Evolutionary conservation across 2,113 vertebrate genomes (phyloP).

Genomic region (Gulo gulo): DNA sequence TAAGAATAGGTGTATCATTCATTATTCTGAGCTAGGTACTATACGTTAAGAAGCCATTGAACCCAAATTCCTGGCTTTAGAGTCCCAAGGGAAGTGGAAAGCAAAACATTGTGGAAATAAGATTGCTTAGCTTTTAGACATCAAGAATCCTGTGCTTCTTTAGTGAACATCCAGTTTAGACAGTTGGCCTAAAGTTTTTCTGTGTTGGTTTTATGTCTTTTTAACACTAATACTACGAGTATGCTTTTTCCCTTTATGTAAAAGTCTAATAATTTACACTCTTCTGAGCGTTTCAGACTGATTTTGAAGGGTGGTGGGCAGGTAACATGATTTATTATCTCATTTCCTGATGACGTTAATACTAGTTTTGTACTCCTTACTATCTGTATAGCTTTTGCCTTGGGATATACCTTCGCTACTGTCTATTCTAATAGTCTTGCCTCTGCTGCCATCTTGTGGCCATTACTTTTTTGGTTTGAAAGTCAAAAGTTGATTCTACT

Average conservation of each 20-base stretch:
- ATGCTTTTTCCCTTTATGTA: conserved; percentile 28
- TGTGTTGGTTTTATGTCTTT: conserved; percentile 16
- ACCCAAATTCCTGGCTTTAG: conserved; percentile 33
- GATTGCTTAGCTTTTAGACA: conserved; percentile 25
- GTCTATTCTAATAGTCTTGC: conserved; percentile 26
- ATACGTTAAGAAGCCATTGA: conserved; percentile 35
- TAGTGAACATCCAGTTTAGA: conserved; percentile 8
- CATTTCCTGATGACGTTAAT: conserved; percentile 4
- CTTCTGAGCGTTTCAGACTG: neutral
- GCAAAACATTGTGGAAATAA: conserved; percentile 16
- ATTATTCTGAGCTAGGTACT: conserved; percentile 51
- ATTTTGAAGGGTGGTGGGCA: conserved; percentile 24
- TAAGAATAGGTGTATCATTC: neutral
- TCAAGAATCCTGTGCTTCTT: neutral
- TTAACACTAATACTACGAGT: conserved; percentile 1
- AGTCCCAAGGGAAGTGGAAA: neutral
- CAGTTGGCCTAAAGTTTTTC: conserved; percentile 20
- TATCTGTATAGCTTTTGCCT: neutral
- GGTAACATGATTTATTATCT: neutral
- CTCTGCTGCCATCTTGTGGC: conserved; percentile 73
- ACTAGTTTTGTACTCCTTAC: neutral
- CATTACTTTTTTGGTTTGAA: conserved; percentile 47
- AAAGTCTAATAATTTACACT: conserved; percentile 19
- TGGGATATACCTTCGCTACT: neutral
- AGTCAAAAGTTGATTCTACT: conserved; percentile 2